Conservation (phyloP, 2,113 vertebrate species). For the Pseudolaguvia tuberculata region DNA sequence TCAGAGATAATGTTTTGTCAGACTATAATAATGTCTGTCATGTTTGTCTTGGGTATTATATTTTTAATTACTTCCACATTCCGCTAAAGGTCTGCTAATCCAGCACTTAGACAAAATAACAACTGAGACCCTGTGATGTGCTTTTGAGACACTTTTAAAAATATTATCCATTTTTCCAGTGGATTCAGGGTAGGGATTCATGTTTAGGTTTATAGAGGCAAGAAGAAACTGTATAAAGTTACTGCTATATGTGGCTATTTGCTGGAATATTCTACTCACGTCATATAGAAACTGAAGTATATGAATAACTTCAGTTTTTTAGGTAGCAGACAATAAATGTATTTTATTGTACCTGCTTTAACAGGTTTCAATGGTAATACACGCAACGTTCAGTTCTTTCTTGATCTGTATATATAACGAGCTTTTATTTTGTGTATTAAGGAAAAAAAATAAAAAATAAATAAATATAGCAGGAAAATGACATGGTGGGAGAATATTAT, state of each 20-base stretch:
- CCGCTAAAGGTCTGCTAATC: conserved; percentile 19
- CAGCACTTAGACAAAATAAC: conserved; percentile 15
- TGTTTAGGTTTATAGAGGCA: neutral
- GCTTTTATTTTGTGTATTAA: no score
- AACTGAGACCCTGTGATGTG: neutral
- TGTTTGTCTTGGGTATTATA: conserved; percentile 12
- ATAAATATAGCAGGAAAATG: no score
- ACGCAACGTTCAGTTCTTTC: neutral
- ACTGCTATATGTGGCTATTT: neutral
- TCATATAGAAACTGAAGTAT: neutral
- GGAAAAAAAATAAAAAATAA: no score
- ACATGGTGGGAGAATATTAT: neutral
- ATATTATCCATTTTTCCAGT: neutral
- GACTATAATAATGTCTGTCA: conserved; percentile 5
- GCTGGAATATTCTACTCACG: neutral
- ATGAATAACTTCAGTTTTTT: neutral
- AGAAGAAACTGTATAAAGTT: neutral
- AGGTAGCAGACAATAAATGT: neutral
- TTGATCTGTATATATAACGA: neutral
- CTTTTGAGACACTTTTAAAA: neutral
- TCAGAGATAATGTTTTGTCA: neutral
- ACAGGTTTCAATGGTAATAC: neutral
- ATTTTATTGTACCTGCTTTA: neutral
- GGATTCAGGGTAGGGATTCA: neutral
- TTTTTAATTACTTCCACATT: conserved; percentile 18